Evolutionary conservation across 2,113 vertebrate genomes (phyloP).

Genomic region (Gavialis gangeticus): DNA sequence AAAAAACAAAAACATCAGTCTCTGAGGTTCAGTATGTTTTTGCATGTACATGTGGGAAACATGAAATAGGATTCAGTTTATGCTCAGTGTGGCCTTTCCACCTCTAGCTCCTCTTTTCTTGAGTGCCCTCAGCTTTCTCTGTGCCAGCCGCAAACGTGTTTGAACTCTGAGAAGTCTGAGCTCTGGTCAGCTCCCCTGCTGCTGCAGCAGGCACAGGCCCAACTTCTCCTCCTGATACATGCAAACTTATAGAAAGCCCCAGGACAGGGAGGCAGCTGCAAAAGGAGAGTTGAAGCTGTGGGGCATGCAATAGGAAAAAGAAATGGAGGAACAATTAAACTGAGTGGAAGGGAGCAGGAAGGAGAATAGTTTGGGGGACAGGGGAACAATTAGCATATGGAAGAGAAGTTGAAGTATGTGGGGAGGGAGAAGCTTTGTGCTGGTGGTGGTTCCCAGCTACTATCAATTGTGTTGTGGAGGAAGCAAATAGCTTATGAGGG

Average conservation of each 20-base stretch:
- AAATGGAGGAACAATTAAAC: neutral
- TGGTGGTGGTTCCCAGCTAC: neutral
- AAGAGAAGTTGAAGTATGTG: neutral
- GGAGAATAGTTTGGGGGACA: neutral
- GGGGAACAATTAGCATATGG: neutral
- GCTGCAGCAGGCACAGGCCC: neutral
- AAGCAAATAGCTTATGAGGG: neutral
- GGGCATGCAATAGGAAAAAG: neutral
- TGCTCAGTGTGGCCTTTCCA: neutral
- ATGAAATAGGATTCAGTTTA: neutral
- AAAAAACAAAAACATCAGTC: neutral
- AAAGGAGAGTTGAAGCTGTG: neutral
- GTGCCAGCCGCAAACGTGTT: fast-evolving
- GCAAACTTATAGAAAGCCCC: too few species aligned
- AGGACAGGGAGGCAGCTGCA: too few species aligned
- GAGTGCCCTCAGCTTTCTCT: neutral
- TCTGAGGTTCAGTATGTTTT: neutral
- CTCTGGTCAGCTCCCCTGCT: neutral
- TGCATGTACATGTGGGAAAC: too few species aligned
- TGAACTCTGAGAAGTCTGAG: fast-evolving
- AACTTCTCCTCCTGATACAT: too few species aligned
- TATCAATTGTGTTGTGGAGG: neutral
- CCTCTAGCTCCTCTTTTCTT: neutral
- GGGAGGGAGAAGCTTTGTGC: neutral
- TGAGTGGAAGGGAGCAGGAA: neutral